These are phyloP conservation scores for Pterostichus madidus DNA, from an alignment of 2,888 invertebrate species.

Conservation along the genomic window DNA sequence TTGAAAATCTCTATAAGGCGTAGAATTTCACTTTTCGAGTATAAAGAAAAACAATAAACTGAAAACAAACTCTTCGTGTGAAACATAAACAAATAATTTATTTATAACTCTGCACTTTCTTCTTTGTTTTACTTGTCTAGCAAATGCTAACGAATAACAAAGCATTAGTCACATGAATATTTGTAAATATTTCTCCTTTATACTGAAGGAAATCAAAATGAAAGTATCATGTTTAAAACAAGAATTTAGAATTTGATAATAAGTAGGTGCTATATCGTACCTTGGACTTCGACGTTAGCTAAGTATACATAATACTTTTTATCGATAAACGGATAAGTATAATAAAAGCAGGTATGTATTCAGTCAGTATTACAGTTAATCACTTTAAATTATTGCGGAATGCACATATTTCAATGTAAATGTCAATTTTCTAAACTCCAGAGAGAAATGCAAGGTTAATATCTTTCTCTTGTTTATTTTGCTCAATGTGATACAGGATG, in stretches of 20 bases:
- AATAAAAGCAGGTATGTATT: slow-evolving; percentile 5
- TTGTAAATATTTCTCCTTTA: slow-evolving; percentile 9
- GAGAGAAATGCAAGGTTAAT: slow-evolving; percentile 15
- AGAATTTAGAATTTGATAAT: slow-evolving; percentile 18
- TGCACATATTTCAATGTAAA: slow-evolving; percentile 16
- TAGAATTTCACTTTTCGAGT: too few relatives aligned
- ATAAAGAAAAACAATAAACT: not conserved
- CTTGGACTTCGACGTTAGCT: slow-evolving; percentile 9
- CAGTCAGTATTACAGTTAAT: slow-evolving; percentile 4
- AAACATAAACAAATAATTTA: too few relatives aligned
- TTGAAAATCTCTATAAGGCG: too few relatives aligned
- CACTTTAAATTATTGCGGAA: slow-evolving; percentile 34
- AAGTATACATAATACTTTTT: not conserved
- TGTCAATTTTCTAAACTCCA: slow-evolving; percentile 35
- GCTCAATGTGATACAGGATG: not conserved
- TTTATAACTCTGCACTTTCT: slow-evolving; percentile 5
- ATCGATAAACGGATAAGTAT: not conserved
- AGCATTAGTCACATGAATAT: slow-evolving; percentile 32
- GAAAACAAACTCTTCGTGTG: too few relatives aligned
- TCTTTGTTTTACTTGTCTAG: slow-evolving; percentile 1
- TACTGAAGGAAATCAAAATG: not conserved
- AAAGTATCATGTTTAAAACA: not conserved
- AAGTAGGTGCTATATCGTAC: slow-evolving; percentile 18
- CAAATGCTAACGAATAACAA: slow-evolving; percentile 7
- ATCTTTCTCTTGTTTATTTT: too few relatives aligned